Conservation (phyloP, 2,797 vertebrate species). For the Cirrhinus mrigala region DNA sequence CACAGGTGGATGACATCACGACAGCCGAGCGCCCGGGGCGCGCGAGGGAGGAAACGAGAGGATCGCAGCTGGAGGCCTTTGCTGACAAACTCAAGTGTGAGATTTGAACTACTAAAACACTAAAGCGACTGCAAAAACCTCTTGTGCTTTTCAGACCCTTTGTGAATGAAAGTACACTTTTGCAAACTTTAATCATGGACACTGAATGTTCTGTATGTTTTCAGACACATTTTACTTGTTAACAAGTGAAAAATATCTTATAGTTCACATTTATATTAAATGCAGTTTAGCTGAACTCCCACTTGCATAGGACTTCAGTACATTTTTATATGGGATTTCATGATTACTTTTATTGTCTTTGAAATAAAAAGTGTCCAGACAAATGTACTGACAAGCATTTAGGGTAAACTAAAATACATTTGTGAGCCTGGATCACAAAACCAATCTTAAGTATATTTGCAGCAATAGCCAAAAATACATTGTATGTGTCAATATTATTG, state of each 20-base stretch:
- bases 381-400: no score
- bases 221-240: not conserved
- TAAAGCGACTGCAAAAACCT: not conserved
- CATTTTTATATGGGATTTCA: no score
- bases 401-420: no score
- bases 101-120: not conserved
- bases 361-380: no score
- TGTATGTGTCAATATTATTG: no score
- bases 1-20: conserved; percentile 71
- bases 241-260: not conserved
- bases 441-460: no score
- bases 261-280: not conserved
- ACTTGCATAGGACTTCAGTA: no score
- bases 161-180: not conserved
- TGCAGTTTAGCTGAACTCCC: not conserved
- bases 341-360: no score
- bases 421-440: no score
- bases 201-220: not conserved
- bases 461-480: no score
- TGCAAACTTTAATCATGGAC: not conserved
- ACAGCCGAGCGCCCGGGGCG: conserved; percentile 38
- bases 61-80: conserved; percentile 25
- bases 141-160: not conserved
- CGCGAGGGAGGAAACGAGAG: not conserved
- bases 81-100: conserved; percentile 15